Conservation (phyloP, 2,113 vertebrate genomes). For the Penelope pileata region DNA sequence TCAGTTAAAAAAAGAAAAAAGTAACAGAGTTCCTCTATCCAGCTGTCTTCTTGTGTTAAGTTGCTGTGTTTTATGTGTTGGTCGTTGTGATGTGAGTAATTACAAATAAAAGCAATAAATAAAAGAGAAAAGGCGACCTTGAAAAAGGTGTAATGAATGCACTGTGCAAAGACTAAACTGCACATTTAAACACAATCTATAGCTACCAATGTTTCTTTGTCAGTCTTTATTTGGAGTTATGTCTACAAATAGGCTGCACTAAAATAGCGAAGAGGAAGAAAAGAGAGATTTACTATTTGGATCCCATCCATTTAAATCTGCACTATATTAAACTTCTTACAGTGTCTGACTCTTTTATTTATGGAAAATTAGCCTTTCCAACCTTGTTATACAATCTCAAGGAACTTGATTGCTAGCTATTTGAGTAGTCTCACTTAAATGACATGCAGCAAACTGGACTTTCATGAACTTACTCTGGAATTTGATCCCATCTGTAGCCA, state of each 20-base stretch:
- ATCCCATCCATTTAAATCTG: background rate
- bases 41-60: background rate
- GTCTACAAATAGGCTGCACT: background rate
- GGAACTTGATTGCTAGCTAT: background rate
- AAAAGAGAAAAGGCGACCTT: background rate
- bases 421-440: background rate
- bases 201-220: background rate
- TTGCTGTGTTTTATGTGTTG: background rate
- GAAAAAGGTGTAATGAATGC: background rate
- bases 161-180: background rate
- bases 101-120: background rate
- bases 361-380: background rate
- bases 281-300: background rate
- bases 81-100: background rate
- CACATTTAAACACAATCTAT: background rate
- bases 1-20: background rate
- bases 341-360: background rate
- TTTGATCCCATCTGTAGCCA: background rate
- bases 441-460: background rate
- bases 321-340: background rate
- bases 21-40: background rate
- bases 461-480: background rate
- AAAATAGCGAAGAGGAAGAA: background rate
- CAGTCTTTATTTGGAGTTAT: slow-evolving; percentile 19
- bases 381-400: background rate